Conservation (phyloP, 2,113 vertebrate genomes). For the Gorsachius goisagi region DNA sequence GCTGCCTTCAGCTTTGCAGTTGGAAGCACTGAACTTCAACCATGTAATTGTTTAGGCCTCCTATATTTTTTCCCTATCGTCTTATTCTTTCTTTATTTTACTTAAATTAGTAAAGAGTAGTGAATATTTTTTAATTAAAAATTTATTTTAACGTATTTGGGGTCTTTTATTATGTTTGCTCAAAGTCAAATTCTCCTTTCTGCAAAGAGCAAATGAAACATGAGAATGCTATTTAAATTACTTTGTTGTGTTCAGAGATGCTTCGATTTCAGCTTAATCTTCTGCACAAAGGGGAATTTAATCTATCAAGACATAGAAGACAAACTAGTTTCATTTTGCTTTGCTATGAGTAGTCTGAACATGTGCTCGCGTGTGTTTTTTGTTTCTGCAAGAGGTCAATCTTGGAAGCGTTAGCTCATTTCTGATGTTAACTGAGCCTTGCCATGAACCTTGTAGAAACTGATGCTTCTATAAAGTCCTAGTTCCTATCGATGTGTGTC, state of each 20-base stretch:
- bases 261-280: not conserved
- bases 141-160: not conserved
- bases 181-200: not conserved
- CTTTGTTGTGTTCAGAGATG: not conserved
- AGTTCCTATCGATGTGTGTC: not conserved
- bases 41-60: not conserved
- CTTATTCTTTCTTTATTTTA: not conserved
- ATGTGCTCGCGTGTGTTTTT: not conserved
- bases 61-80: not conserved
- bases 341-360: not conserved
- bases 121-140: not conserved
- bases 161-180: not conserved
- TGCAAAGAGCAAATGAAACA: not conserved
- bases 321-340: not conserved
- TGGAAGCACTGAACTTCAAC: not conserved
- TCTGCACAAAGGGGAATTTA: not conserved
- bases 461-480: not conserved
- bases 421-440: not conserved
- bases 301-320: not conserved
- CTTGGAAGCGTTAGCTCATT: not conserved
- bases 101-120: not conserved
- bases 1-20: not conserved
- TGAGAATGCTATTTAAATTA: not conserved
- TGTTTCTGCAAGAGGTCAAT: not conserved
- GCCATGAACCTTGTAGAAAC: not conserved